Conservation (phyloP, 2,888 invertebrate species). For the Trichopoda pennipes region DNA sequence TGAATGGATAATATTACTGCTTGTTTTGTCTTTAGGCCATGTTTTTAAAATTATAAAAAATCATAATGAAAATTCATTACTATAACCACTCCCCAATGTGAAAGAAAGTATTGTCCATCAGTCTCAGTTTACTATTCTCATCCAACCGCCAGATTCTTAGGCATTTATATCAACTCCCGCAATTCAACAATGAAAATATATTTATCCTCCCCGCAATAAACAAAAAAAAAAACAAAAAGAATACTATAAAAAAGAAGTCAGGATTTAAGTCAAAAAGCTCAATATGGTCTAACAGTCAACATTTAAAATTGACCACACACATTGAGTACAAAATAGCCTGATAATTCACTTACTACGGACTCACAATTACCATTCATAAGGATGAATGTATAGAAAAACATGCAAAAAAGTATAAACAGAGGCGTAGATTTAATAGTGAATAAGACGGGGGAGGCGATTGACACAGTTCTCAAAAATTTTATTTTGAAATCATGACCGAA, state of each 20-base stretch:
- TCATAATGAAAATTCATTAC: constrained; percentile 67
- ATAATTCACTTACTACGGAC: constrained; percentile 64
- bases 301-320: constrained; percentile 69
- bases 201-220: background rate
- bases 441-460: too few relatives aligned
- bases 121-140: constrained; percentile 14
- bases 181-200: constrained; percentile 60
- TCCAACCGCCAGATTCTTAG: constrained; percentile 6
- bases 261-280: constrained; percentile 63
- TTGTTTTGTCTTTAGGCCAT: constrained; percentile 66
- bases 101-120: constrained; percentile 46
- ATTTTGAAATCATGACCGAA: too few relatives aligned
- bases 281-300: constrained; percentile 67
- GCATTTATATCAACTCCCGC: constrained; percentile 64
- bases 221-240: background rate
- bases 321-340: constrained; percentile 46
- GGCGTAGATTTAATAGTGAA: background rate
- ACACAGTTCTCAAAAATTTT: too few relatives aligned
- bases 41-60: constrained; percentile 51
- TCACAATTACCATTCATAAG: constrained; percentile 57
- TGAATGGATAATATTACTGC: constrained; percentile 24
- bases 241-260: constrained; percentile 40
- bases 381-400: constrained; percentile 26
- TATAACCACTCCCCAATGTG: constrained; percentile 65
- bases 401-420: constrained; percentile 22